Evolutionary conservation across 64 coral and sea anemone genomes (phyloP).

Genomic region (Hydrozoanthus tunicans): DNA sequence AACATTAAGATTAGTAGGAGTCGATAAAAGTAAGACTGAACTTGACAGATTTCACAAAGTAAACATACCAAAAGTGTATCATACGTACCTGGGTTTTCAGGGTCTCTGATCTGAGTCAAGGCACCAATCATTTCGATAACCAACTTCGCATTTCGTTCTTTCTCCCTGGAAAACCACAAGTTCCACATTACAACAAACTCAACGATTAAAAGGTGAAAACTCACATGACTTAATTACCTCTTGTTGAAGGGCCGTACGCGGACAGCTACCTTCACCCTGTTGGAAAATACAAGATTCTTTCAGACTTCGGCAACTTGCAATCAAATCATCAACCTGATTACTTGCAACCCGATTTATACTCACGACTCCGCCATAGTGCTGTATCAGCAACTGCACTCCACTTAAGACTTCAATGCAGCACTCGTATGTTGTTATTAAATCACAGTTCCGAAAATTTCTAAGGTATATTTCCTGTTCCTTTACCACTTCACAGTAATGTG

Average conservation of each 20-base stretch:
- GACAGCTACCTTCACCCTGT: constrained; percentile 95
- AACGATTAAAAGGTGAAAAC: neutral
- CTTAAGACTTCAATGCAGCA: neutral
- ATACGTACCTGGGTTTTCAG: constrained; percentile 78
- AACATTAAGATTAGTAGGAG: neutral
- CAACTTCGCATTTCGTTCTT: constrained; percentile 83
- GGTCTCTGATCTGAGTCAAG: constrained; percentile 87
- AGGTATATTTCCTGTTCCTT: constrained; percentile 53
- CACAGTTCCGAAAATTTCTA: neutral
- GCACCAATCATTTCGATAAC: constrained; percentile 91
- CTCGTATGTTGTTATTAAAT: constrained; percentile 4
- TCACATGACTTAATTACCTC: constrained; percentile 69
- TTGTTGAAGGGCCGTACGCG: constrained; percentile 97
- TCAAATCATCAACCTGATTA: neutral
- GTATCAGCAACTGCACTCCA: neutral
- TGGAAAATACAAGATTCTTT: neutral
- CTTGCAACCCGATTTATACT: neutral
- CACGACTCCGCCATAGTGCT: constrained; percentile 50
- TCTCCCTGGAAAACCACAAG: constrained; percentile 65
- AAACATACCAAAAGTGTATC: constrained; percentile 88
- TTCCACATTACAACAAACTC: neutral
- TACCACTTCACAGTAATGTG: neutral
- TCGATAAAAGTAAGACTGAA: constrained; percentile 22
- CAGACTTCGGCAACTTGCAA: neutral
- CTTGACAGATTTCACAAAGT: constrained; percentile 21